Base-by-base conservation (phyloP, 30 jellyfish, hydroid and myxozoan genomes). In the Cassiopea xamachana region DNA sequence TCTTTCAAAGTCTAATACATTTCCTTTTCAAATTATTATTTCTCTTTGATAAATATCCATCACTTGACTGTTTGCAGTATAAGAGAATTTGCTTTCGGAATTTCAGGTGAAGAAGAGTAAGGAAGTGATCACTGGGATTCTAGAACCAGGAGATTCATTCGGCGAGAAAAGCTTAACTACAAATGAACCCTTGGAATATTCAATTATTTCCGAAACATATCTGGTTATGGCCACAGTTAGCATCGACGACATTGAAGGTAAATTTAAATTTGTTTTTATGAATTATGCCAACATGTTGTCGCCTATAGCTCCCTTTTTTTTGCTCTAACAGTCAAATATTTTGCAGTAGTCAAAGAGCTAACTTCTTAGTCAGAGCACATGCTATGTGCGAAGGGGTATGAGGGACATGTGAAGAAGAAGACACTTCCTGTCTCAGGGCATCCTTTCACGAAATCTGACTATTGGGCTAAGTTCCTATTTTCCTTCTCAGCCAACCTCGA, bases 131-230 rank as follows among this genome's bases (percentile, higher is more conserved):
- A 87, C 94, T 10, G 94, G 94, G 7, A 76, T n/a, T 5, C 55
- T 87, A 48, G 84, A 62, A 12, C 76, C 94, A 47, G 94, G 94
- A 13, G 94, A 87, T 55, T 87, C 94, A 17, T 87, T 75, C 64
- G 94, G 94, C 0, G 94, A 87, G 86, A 74, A 80, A 72, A 87
- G 94, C 39, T 67, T 87, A 60, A 77, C 77, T n/a, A 49, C 73
- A 18, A 59, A 72, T n/a, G 84, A 74, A 45, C 85, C 94, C 13
- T 50, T 80, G 18, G 94, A 87, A 39, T 89, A 77, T 48, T 87
- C 89, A 13, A 80, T 87, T 18, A 64, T 87, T 6, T 78, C 94
- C 1, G 89, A 87, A 79, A 87, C 89, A 6, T 77, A 86, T 73
- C 58, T 87, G 76, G 48, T 87, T 6, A 67, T 87, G 44, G 94